Evolutionary conservation across 64 coral and sea anemone species (phyloP).

Genomic region (Montipora cactus): DNA sequence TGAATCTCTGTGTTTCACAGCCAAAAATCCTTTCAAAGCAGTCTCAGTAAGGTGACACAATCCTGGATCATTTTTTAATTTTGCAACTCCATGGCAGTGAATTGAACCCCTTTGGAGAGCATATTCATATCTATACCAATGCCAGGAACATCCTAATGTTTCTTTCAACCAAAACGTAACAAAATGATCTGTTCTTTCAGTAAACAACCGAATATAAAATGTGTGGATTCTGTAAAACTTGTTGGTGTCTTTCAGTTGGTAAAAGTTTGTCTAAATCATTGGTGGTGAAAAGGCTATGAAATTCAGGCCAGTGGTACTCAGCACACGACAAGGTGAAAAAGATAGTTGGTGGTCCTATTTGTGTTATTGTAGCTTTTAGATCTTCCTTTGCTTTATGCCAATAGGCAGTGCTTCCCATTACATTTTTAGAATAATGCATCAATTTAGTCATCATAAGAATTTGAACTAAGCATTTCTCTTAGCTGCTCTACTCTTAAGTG

Average conservation of each 20-base stretch:
- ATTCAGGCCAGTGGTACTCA: background rate
- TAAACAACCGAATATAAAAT: background rate
- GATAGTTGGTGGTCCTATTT: background rate
- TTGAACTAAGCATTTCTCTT: background rate
- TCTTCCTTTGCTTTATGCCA: background rate
- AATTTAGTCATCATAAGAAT: background rate
- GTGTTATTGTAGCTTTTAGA: background rate
- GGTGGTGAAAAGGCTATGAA: background rate
- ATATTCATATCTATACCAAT: background rate
- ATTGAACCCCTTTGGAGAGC: background rate
- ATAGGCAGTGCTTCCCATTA: background rate
- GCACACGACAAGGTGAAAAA: background rate
- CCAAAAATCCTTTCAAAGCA: conserved; percentile 48
- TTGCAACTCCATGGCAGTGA: conserved; percentile 28
- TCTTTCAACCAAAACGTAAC: background rate
- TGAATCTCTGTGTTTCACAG: background rate
- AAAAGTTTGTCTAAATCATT: background rate
- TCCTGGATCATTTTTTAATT: conserved; percentile 65
- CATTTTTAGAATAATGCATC: background rate
- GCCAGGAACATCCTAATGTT: background rate
- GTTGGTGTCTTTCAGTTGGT: background rate
- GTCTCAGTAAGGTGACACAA: conserved; percentile 56
- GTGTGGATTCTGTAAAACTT: background rate
- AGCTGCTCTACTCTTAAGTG: background rate
- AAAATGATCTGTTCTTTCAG: background rate